Evolutionary conservation across 1,140 invertebrate genomes (phyloP), one percentile per base, ranked within the genome.

Genomic region (Mylabris phalerata): DNA sequence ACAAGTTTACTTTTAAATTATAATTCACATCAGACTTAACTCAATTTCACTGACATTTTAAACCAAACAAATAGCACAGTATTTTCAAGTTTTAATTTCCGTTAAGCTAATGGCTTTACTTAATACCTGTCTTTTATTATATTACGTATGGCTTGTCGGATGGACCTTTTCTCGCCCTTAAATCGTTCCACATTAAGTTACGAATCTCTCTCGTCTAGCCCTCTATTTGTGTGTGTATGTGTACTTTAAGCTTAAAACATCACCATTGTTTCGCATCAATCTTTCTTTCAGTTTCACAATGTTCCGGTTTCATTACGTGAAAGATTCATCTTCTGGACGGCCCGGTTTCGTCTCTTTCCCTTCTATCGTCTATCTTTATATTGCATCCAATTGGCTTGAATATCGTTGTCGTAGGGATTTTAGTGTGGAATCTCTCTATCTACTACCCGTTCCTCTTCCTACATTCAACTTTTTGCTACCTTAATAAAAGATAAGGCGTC

Each of bases 11-110:
- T 19, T 19, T 19, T 19, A 19, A 19, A 19, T 19, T 19, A 19
- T 19, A 19, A 19, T 19, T 19, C 19, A 49, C 26, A 46, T 32
- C 42, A 59, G 50, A 24, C 40, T 50, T 57, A 57, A 19, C 19
- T 19, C 19, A 19, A 19, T 19, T 19, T 19, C 19, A 19, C 19
- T 19, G 19, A 19, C 19, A 32, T 32, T 32, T 32, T 32, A 7
- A 61, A 57, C 57, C 40, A 62, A 62, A 65, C 63, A 64, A 67
- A 65, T 66, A 56, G 50, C 47, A 9, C 42, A 43, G 52, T 56
- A 51, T 61, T 60, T 67, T 63, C 60, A 63, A 67, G 59, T 65
- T 65, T 67, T 64, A 65, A 67, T 67, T 63, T 67, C 65, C 62
- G 60, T 64, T 63, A 65, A 62, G 52, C 61, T 67, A 65, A 67